These are phyloP conservation scores for Lutjanus argentimaculatus DNA, from an alignment of 2,797 vertebrate species.

Conservation along the genomic window DNA sequence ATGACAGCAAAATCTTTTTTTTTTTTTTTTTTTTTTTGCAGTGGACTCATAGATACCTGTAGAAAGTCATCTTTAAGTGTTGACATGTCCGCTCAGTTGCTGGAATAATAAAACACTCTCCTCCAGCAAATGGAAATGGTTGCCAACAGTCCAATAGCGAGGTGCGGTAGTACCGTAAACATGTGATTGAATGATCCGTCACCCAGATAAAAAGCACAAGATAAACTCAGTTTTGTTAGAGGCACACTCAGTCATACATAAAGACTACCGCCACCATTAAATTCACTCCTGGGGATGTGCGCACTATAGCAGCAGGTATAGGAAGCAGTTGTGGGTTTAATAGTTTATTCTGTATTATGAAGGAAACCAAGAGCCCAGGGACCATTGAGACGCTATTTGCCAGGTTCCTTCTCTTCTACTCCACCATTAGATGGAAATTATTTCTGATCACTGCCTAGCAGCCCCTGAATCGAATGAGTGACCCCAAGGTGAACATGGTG, in stretches of 20 bases:
- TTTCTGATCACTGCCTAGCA: conserved; percentile 77
- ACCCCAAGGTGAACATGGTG: conserved; percentile 77
- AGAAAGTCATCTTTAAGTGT: conserved; percentile 60
- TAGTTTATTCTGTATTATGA: conserved; percentile 69
- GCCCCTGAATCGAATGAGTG: conserved; percentile 79
- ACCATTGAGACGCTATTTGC: conserved; percentile 52
- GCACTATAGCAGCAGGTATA: conserved; percentile 34
- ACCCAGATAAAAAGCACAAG: conserved; percentile 50
- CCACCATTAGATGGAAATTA: conserved; percentile 75
- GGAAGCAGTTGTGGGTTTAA: conserved; percentile 48
- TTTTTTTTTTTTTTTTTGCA: conserved; percentile 11
- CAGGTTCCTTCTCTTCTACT: conserved; percentile 51
- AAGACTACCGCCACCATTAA: conserved; percentile 25
- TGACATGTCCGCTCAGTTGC: conserved; percentile 58
- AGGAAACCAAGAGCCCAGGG: conserved; percentile 37
- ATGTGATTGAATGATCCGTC: conserved; percentile 68
- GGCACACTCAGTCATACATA: conserved; percentile 26
- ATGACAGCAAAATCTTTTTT: conserved; percentile 18
- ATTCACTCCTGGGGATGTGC: conserved; percentile 42
- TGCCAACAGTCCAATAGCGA: conserved; percentile 23
- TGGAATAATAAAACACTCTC: conserved; percentile 57
- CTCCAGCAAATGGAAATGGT: conserved; percentile 32
- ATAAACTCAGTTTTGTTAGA: conserved; percentile 52
- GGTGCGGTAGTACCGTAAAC: conserved; percentile 22
- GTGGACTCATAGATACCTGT: background rate